These are phyloP conservation scores for Serinus canaria DNA, from an alignment of 2,113 vertebrate genomes.

Conservation along the genomic window DNA sequence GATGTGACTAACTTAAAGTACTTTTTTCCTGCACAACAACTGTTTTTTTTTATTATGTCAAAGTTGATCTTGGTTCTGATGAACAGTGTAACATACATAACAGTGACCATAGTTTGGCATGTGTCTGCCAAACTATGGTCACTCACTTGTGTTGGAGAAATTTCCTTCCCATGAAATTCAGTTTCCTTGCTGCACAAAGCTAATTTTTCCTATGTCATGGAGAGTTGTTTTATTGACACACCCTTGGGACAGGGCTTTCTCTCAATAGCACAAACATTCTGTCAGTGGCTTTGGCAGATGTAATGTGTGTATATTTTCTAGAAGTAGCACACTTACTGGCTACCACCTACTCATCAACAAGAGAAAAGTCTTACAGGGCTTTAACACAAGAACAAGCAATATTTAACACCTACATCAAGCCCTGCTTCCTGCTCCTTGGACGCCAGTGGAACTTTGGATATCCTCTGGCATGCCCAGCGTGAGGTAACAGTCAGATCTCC, in stretches of 20 bases:
- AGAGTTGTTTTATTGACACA: not conserved
- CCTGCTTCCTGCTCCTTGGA: not conserved
- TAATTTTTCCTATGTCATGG: not conserved
- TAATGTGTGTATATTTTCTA: not conserved
- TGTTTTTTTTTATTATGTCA: not conserved
- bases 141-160: not conserved
- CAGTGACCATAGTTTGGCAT: too few relatives aligned
- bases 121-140: not conserved
- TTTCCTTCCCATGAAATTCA: not conserved
- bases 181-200: not conserved
- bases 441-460: not conserved
- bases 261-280: not conserved
- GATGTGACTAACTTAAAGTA: not conserved
- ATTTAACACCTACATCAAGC: not conserved
- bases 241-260: not conserved
- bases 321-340: not conserved
- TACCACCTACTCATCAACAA: not conserved
- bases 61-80: not conserved
- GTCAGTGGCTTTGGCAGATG: not conserved
- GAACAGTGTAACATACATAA: not conserved
- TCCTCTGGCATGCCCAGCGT: not conserved
- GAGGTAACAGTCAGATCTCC: not conserved
- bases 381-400: not conserved
- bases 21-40: not conserved
- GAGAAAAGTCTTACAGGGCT: not conserved